Evolutionary conservation across 1,140 invertebrate genomes (phyloP).

Genomic region (Bombus waltoni): DNA sequence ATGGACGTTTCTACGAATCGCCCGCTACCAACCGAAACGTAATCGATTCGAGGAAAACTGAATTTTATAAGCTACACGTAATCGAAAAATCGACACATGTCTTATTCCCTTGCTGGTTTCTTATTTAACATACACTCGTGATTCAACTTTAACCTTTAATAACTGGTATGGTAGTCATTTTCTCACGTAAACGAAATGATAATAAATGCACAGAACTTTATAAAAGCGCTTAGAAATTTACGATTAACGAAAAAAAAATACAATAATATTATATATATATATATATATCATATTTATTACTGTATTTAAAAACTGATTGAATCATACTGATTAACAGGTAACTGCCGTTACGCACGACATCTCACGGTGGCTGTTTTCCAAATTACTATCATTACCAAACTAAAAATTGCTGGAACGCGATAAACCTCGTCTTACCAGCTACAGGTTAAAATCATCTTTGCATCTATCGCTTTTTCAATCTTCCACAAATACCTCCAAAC

Average conservation of each 20-base stretch:
- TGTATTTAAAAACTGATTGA: not conserved
- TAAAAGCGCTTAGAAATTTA: not conserved
- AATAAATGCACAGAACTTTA: not conserved
- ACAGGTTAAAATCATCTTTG: not conserved
- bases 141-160: not conserved
- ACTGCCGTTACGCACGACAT: not conserved
- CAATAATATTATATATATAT: not conserved
- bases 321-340: not conserved
- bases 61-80: conserved; percentile 1
- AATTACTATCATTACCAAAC: not conserved
- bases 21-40: not conserved
- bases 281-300: not conserved
- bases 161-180: not conserved
- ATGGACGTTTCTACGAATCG: not conserved
- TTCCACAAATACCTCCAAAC: too few relatives aligned
- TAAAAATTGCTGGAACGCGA: not conserved
- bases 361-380: not conserved
- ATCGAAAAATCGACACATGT: not conserved
- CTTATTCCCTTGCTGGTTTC: not conserved
- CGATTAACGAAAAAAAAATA: not conserved
- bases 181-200: too few relatives aligned
- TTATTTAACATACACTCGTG: not conserved
- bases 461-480: not conserved
- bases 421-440: not conserved
- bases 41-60: not conserved